A percentile compares a stretch with the other conserved stretches of the same genome.
These are phyloP conservation scores for Sclerodermus sp. DNA, from an alignment of 2,888 invertebrate species.

Conservation along the genomic window DNA sequence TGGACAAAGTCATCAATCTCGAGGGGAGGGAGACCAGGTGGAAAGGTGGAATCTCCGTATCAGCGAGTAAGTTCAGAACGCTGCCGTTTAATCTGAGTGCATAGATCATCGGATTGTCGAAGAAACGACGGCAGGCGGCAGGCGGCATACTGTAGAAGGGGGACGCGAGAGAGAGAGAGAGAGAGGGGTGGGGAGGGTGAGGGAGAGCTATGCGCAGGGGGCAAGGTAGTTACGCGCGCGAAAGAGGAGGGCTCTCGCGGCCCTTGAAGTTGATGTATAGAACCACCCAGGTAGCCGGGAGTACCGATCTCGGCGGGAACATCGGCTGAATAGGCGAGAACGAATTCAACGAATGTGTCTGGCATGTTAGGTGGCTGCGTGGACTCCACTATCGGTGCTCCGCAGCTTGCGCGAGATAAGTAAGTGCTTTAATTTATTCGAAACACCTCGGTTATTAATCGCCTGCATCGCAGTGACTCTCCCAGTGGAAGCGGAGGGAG, in stretches of 20 bases:
- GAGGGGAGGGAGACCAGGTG: too few species aligned
- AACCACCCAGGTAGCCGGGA: constrained; percentile 29
- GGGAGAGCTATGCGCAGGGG: not conserved
- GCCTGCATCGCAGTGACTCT: constrained; percentile 36
- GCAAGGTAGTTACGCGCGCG: not conserved
- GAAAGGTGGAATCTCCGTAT: too few species aligned
- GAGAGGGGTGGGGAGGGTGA: not conserved
- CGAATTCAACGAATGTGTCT: constrained; percentile 34
- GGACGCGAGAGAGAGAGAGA: not conserved
- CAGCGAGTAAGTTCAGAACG: too few species aligned
- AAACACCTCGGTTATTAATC: constrained; percentile 56
- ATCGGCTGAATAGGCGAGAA: constrained; percentile 33
- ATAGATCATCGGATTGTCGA: too few species aligned
- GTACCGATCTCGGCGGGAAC: constrained; percentile 15
- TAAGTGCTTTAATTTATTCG: constrained; percentile 56
- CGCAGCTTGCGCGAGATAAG: constrained; percentile 36
- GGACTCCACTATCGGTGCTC: constrained; percentile 29
- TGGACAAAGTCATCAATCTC: too few species aligned
- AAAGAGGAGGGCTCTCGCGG: constrained; percentile 1
- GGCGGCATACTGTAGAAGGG: not conserved
- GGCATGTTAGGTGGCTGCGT: constrained; percentile 27
- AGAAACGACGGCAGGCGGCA: not conserved
- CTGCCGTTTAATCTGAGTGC: too few species aligned
- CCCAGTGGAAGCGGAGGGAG: constrained; percentile 18
- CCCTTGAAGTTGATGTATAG: constrained; percentile 15